Base-by-base conservation (phyloP, 2,113 vertebrate species). In the Corvus cornix region DNA sequence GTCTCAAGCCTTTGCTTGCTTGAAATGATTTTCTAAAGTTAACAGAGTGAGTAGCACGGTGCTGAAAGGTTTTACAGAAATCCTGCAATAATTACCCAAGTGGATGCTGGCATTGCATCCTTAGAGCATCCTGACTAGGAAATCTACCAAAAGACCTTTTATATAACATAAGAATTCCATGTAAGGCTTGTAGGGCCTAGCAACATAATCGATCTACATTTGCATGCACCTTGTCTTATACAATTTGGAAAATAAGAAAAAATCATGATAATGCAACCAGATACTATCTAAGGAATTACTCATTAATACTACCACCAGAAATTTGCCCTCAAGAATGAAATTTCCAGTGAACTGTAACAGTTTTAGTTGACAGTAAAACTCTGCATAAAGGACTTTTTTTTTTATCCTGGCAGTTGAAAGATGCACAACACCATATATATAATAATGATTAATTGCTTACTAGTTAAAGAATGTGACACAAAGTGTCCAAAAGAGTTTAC, bases 21-120 rank as follows among this genome's bases (percentile, higher is more conserved):
- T 85, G 53, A 93, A 83, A 87, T 93, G 69, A 72, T 83, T 96
- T 94, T 67, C 59, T 74, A 49, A 94, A 94, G 73, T 91, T 59
- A 85, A 80, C 59, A 80, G n/a, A 72, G 23, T 66, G 84, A 60
- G 46, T 88, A 89, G 43, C 24, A 52, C 14, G 7, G 33, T 81
- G n/a, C 35, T 88, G 68, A 94, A 89, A 91, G 21, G 13, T 88
- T 37, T 90, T 73, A 77, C n/a, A 81, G 67, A 84, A 88, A 83
- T 83, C 28, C 39, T 62, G 31, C 30, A 63, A 31, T 89, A 88
- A 83, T 69, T 77, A 72, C 67, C 35, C 6, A 8, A 35, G 27
- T 69, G 33, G 17, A 70, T 76, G n/a, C 19, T 77, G 51, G 55
- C 27, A 77, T 26, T 90, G 39, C 22, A 48, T 62, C 20, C 33